These are phyloP conservation scores for Halocynthia roretzi DNA, from an alignment of 23 tunicate genomes.

Conservation along the genomic window DNA sequence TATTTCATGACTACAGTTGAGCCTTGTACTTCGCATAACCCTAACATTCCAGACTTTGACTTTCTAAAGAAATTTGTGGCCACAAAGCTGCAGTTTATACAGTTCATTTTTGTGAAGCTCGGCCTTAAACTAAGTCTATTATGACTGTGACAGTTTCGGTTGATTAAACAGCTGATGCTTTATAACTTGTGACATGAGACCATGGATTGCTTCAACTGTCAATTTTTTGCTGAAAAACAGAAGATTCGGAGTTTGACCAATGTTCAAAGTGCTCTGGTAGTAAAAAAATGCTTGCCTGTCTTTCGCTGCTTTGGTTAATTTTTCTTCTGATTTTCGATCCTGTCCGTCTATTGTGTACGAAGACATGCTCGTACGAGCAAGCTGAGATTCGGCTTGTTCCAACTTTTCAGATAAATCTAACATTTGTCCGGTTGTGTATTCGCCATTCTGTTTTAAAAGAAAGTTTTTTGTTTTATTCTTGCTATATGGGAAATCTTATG, in stretches of 20 bases:
- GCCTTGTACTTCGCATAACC: no score
- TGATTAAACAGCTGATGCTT: slow-evolving; percentile 75
- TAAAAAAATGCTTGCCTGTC: slow-evolving; percentile 29
- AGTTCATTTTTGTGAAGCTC: no score
- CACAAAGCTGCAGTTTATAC: no score
- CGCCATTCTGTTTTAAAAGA: slow-evolving; percentile 36
- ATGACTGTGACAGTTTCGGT: slow-evolving; percentile 13
- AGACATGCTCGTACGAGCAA: slow-evolving; percentile 31
- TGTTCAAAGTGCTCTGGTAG: no score
- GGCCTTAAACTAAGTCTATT: background rate
- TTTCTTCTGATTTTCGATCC: slow-evolving; percentile 73
- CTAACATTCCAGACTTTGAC: no score
- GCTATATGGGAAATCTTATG: no score
- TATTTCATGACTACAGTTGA: no score
- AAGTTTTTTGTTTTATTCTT: no score
- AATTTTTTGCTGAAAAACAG: slow-evolving; percentile 55
- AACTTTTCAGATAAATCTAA: slow-evolving; percentile 81
- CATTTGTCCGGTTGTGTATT: slow-evolving; percentile 97
- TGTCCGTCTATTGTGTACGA: slow-evolving; percentile 42
- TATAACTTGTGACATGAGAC: slow-evolving; percentile 86
- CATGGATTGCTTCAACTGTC: slow-evolving; percentile 85
- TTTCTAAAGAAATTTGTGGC: no score
- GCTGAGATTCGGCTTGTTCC: slow-evolving; percentile 89
- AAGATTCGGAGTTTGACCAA: background rate
- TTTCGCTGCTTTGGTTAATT: slow-evolving; percentile 76